These are phyloP conservation scores for Drosophila arizonae DNA, from an alignment of 1,140 invertebrate genomes.

Conservation along the genomic window DNA sequence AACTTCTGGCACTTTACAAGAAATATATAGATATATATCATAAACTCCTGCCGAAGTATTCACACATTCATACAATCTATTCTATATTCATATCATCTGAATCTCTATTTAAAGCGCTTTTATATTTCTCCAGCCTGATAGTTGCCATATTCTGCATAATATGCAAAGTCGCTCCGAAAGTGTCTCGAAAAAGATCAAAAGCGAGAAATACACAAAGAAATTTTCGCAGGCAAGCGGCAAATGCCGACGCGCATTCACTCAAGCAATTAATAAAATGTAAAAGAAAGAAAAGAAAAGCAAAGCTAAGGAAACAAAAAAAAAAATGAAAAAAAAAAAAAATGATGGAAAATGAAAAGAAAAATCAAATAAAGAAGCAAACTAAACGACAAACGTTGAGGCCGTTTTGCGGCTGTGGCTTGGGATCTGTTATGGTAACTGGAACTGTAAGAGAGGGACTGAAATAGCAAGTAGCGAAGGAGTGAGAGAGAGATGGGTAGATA, in stretches of 20 bases:
- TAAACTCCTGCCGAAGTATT: neutral
- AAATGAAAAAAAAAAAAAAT: constrained; percentile 18
- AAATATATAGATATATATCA: no score
- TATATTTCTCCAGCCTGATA: constrained; percentile 32
- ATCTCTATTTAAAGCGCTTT: constrained; percentile 25
- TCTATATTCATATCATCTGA: constrained; percentile 3
- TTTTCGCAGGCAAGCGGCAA: constrained; percentile 53
- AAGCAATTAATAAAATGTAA: constrained; percentile 77
- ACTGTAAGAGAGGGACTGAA: neutral
- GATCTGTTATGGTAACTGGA: constrained; percentile 17
- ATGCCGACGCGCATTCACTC: constrained; percentile 72
- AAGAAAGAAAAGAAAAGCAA: constrained; percentile 40
- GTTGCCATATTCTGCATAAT: constrained; percentile 40
- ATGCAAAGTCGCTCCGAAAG: constrained; percentile 25
- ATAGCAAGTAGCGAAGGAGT: neutral
- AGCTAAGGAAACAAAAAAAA: constrained; percentile 10
- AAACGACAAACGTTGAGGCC: constrained; percentile 53
- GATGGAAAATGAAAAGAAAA: constrained; percentile 18
- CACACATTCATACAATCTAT: constrained; percentile 2
- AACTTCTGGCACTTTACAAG: no score
- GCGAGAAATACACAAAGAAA: constrained; percentile 58
- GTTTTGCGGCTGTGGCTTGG: constrained; percentile 45
- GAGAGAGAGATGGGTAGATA: neutral
- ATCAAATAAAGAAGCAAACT: constrained; percentile 45
- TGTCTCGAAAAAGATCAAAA: constrained; percentile 68